Percentiles rank a stretch among this genome's conserved stretches.
These are phyloP conservation scores for Heliconius aoede DNA, from an alignment of 2,888 invertebrate genomes.

Conservation along the genomic window DNA sequence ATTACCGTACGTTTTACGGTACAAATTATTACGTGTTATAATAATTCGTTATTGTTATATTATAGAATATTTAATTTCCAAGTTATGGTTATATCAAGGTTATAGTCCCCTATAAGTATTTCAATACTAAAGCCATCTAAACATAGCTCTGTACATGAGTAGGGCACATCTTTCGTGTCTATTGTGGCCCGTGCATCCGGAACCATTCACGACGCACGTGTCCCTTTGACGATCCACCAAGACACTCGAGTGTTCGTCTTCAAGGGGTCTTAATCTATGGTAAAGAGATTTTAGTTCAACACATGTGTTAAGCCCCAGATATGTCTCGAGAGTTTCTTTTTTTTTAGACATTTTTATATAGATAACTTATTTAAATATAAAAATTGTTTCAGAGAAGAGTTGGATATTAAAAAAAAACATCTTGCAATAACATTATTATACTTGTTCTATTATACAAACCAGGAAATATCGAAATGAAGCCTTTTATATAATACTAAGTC, in stretches of 20 bases:
- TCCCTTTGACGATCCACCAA: constrained; percentile 65
- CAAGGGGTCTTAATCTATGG: constrained; percentile 42
- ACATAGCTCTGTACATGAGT: constrained; percentile 38
- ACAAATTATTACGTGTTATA: not conserved
- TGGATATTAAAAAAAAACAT: not conserved
- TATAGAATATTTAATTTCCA: no score
- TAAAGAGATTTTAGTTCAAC: constrained; percentile 31
- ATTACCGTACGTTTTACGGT: not conserved
- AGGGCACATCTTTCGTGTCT: constrained; percentile 50
- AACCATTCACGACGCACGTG: constrained; percentile 78
- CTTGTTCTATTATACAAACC: not conserved
- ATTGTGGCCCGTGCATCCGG: constrained; percentile 72
- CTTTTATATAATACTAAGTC: constrained; percentile 32
- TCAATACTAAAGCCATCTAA: constrained; percentile 42
- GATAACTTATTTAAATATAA: not conserved
- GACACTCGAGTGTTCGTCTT: constrained; percentile 45
- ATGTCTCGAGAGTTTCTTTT: constrained; percentile 9
- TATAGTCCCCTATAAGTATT: constrained; percentile 32
- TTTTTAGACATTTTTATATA: constrained; percentile 1
- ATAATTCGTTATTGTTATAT: not conserved
- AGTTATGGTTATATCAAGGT: constrained; percentile 11
- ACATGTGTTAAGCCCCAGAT: constrained; percentile 9
- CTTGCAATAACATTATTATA: not conserved
- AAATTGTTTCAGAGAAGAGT: not conserved
- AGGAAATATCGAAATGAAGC: constrained; percentile 27